Base-by-base conservation (phyloP, 53 echinoderm and acorn worm species). In the Henricia sp. region DNA sequence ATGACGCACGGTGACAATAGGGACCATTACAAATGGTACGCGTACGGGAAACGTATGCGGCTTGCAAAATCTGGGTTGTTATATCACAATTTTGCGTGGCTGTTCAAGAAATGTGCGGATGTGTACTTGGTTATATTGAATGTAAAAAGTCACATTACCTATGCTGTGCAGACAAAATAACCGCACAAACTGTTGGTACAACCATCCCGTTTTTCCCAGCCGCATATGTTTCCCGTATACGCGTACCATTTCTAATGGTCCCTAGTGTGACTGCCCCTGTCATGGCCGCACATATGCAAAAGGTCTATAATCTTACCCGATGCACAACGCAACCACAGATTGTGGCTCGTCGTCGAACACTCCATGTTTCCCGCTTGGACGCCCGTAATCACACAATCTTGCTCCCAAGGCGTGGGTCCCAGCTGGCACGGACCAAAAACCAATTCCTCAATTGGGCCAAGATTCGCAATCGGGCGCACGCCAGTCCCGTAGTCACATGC, bases 401-500 rank as follows among this genome's bases (percentile, higher is more conserved):
- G n/a, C 76, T 58, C 58, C 24, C 34, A 23, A 1, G 40, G 55
- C 29, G 57, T 26, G 5, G 41, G 3, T 2, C 6, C 59, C 24
- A 38, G 5, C 16, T 41, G 27, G n/a, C 76, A 76, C 24, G 12
- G 41, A 4, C 0, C 41, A 28, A 76, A 76, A n/a, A 1, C n/a
- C 19, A 76, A 57, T 6, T 37, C 9, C 58, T 76, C 76, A 17
- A 56, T 14, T 20, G 76, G 32, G 26, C 76, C 39, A 16, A 76
- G 57, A 58, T 76, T 59, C 14, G 41, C 58, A 42, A 0, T 38
- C 33, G 76, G 76, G 76, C 41, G 27, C 6, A 13, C 14, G 37
- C 37, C 76, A 11, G 28, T 6, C 12, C 76, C 76, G 76, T 44
- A 76, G 25, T 76, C 59, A 30, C 76, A 76, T 41, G 76, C 76